phyloP scores from a whole-genome alignment of 2,888 invertebrate species.

The Ormyrus labotus region DNA sequence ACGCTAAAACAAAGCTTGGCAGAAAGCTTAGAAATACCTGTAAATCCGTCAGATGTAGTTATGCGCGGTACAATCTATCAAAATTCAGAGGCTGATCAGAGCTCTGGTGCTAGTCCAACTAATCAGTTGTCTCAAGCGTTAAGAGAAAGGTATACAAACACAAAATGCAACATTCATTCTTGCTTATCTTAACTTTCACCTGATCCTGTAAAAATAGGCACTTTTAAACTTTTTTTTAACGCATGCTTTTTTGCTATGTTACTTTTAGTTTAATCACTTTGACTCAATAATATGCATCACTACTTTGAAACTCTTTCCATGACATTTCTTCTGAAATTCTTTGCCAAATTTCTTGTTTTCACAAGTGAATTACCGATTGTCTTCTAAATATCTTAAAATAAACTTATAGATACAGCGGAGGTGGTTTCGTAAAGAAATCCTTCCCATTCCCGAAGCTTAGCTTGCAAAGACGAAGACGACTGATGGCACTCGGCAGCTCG shows the following conservation, averaged over 20 bases:
- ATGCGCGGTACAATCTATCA: constrained; percentile 72
- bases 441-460: constrained; percentile 78
- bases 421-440: constrained; percentile 79
- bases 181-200: too few relatives aligned
- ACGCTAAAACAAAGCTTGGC: constrained; percentile 65
- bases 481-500: constrained; percentile 76
- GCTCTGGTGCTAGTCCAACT: constrained; percentile 67
- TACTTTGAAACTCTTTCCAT: too few relatives aligned
- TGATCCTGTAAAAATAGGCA: too few relatives aligned
- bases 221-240: too few relatives aligned
- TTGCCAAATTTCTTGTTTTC: too few relatives aligned
- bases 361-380: too few relatives aligned
- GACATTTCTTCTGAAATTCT: too few relatives aligned
- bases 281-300: too few relatives aligned
- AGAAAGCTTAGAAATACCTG: constrained; percentile 69
- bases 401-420: constrained; percentile 75
- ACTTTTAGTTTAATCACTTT: too few relatives aligned
- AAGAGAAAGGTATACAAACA: constrained; percentile 68
- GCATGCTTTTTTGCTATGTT: too few relatives aligned
- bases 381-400: neutral
- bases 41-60: constrained; percentile 71
- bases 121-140: constrained; percentile 70
- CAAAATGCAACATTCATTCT: too few relatives aligned
- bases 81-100: constrained; percentile 69
- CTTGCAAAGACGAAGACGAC: constrained; percentile 77